A percentile compares a stretch with the other conserved stretches of the same genome.
Evolutionary conservation across 2,113 vertebrate species (phyloP).

Genomic region (Cinclus mexicanus): DNA sequence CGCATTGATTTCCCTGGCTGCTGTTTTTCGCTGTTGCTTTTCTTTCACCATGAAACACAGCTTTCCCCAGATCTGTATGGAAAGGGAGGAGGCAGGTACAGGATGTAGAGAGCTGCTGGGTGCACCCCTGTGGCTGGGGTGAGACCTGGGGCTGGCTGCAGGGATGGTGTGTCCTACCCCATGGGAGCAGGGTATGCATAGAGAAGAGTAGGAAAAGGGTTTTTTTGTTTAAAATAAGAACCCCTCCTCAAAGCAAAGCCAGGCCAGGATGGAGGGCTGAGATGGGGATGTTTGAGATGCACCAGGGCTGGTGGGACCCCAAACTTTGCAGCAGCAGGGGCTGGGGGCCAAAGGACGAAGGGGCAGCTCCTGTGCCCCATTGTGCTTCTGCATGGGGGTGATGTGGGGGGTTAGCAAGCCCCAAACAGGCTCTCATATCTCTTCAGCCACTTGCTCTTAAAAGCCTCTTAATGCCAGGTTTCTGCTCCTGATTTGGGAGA

Average conservation of each 20-base stretch:
- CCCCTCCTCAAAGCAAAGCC: background rate
- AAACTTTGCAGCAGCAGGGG: background rate
- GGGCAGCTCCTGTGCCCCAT: background rate
- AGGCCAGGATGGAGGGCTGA: background rate
- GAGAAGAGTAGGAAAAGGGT: background rate
- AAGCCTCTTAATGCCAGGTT: background rate
- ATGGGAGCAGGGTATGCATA: background rate
- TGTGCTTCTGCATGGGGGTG: background rate
- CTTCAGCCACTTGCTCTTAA: background rate
- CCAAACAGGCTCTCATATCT: background rate
- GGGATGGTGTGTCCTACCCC: background rate
- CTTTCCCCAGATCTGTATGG: conserved; percentile 7
- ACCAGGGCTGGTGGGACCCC: background rate
- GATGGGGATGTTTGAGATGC: background rate
- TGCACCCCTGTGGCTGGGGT: background rate
- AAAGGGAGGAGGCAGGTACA: background rate
- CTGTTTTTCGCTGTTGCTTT: background rate
- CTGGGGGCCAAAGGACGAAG: background rate
- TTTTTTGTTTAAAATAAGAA: background rate
- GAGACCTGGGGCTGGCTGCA: background rate
- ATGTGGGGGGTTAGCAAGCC: background rate
- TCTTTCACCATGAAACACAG: conserved; percentile 74
- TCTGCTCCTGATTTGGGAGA: background rate
- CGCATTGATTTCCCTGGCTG: conserved; percentile 73
- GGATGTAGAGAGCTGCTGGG: background rate